A percentile compares a stretch with the other conserved stretches of the same genome.
phyloP scores from a whole-genome alignment of 2,797 vertebrate species.

The Dallia pectoralis region DNA sequence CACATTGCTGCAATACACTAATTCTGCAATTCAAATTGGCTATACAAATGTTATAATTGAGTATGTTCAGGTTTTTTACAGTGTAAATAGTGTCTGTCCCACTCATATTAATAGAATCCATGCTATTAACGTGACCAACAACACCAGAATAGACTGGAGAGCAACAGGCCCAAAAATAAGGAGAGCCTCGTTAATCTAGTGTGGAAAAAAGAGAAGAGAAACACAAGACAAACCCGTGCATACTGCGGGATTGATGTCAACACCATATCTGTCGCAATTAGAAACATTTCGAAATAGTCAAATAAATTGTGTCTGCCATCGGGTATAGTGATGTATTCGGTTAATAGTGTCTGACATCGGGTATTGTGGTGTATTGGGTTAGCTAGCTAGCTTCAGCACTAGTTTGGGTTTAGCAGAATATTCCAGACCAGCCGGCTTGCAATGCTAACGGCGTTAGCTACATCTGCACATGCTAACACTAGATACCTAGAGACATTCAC shows the following conservation, averaged over 20 bases:
- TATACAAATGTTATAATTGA: neutral
- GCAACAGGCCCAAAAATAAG: conserved; percentile 1
- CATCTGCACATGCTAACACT: neutral
- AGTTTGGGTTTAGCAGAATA: conserved; percentile 50
- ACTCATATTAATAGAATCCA: neutral
- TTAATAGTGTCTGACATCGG: too few relatives aligned
- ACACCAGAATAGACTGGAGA: neutral
- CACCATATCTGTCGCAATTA: neutral
- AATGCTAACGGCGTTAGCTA: neutral
- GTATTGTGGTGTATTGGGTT: too few relatives aligned
- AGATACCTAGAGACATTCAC: neutral
- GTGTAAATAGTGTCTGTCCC: neutral
- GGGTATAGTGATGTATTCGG: neutral
- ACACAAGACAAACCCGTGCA: neutral
- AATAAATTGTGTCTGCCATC: neutral
- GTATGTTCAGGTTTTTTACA: neutral
- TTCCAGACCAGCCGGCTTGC: conserved; percentile 78
- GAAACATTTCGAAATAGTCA: neutral
- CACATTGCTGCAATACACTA: neutral
- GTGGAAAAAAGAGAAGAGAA: neutral
- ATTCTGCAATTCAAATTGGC: neutral
- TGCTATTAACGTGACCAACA: neutral
- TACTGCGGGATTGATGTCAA: neutral
- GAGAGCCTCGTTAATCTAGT: neutral
- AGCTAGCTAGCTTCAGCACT: too few relatives aligned